Evolutionary conservation across 2,113 vertebrate genomes (phyloP).

Genomic region (Acinonyx jubatus): DNA sequence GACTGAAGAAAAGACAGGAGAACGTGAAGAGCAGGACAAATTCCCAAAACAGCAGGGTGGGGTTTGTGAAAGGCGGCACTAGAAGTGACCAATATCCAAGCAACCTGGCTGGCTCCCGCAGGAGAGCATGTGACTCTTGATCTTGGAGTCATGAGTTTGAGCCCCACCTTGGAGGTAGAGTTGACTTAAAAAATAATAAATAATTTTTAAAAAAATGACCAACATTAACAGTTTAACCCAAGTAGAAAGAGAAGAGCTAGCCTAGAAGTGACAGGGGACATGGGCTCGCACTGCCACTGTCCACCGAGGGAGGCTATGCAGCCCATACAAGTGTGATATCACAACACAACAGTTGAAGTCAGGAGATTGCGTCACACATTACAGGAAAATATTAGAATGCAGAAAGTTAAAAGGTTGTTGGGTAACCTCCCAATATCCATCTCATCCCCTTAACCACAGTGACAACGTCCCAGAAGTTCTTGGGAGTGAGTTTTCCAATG

Average conservation of each 20-base stretch:
- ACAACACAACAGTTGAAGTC: too few relatives aligned
- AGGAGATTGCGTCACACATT: fast-evolving
- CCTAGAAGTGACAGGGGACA: background rate
- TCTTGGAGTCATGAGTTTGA: background rate
- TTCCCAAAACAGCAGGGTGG: background rate
- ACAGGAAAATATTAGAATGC: background rate
- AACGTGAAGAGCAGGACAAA: too few relatives aligned
- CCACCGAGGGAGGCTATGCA: background rate
- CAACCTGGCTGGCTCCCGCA: background rate
- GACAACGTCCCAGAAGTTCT: too few relatives aligned
- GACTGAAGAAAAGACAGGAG: background rate
- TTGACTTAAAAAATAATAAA: background rate
- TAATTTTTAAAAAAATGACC: background rate
- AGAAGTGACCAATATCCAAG: background rate
- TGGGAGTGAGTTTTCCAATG: background rate
- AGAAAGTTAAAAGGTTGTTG: background rate
- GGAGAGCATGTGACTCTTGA: background rate
- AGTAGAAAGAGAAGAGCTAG: background rate
- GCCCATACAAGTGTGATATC: background rate
- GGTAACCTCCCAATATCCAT: background rate
- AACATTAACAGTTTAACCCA: background rate
- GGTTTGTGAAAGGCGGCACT: fast-evolving
- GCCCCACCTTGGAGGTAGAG: background rate
- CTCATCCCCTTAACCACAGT: background rate
- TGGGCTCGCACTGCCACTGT: fast-evolving